phyloP scores from a whole-genome alignment of 2,113 vertebrate species.

The Stercorarius parasiticus region DNA sequence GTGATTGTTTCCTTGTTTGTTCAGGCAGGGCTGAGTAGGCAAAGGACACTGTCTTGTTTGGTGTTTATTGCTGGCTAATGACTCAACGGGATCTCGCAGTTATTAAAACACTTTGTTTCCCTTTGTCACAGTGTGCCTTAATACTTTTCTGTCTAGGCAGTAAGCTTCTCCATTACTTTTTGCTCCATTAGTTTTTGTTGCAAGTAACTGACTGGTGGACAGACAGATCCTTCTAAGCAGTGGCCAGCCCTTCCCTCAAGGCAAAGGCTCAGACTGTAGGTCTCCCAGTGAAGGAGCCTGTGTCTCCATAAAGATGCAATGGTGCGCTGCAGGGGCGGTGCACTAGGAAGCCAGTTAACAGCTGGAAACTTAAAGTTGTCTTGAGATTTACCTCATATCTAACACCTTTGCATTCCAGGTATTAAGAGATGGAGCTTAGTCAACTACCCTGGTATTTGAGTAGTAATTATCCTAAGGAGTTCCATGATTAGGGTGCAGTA shows the following conservation, averaged over 20 bases:
- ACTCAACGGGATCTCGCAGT: neutral
- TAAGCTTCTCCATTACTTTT: neutral
- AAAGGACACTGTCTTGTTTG: neutral
- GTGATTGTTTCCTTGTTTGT: neutral
- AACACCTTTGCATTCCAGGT: neutral
- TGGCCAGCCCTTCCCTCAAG: neutral
- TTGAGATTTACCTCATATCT: neutral
- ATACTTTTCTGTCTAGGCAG: neutral
- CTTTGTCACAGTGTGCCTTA: neutral
- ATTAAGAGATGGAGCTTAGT: neutral
- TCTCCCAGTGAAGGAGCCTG: neutral
- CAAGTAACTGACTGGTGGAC: neutral
- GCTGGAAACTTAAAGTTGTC: neutral
- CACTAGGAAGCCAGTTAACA: neutral
- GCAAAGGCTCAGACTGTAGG: neutral
- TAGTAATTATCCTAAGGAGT: neutral
- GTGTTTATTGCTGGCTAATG: neutral
- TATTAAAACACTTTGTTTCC: neutral
- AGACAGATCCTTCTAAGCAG: neutral
- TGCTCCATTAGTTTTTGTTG: neutral
- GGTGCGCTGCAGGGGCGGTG: neutral
- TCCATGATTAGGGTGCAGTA: neutral
- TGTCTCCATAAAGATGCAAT: too few relatives aligned
- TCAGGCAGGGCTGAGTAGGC: neutral
- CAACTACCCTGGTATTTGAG: neutral